Conservation (phyloP, 2,797 vertebrate genomes). For the Diplodus puntazzo region DNA sequence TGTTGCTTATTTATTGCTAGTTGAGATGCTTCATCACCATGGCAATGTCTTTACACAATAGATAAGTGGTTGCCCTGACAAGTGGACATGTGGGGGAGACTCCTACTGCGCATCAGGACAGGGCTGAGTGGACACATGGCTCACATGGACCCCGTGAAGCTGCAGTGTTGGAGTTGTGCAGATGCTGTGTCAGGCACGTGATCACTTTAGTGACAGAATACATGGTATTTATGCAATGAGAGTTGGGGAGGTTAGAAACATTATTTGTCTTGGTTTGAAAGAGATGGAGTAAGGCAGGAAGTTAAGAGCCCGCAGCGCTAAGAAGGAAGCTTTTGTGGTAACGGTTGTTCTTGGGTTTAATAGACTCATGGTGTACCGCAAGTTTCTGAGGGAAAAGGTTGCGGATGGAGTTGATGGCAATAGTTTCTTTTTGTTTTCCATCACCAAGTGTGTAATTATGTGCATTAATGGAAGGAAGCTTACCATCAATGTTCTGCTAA, state of each 20-base stretch:
- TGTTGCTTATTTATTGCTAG: constrained; percentile 80
- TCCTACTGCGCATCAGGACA: constrained; percentile 54
- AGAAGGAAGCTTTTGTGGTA: background rate
- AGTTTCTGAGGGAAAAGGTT: background rate
- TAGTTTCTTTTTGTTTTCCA: constrained; percentile 1
- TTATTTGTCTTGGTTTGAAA: background rate
- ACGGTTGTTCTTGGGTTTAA: background rate
- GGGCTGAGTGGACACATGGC: constrained; percentile 46
- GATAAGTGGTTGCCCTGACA: constrained; percentile 61
- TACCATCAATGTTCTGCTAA: too few species aligned
- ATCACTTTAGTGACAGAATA: background rate
- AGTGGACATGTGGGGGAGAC: constrained; percentile 47
- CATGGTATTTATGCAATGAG: background rate
- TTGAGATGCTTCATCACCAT: constrained; percentile 80
- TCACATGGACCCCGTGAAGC: constrained; percentile 44
- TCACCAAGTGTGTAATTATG: background rate
- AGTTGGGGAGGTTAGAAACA: background rate
- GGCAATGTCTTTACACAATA: constrained; percentile 78
- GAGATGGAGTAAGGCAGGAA: background rate
- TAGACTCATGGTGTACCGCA: background rate
- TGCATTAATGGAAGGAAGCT: background rate
- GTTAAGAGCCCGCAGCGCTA: background rate
- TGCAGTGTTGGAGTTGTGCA: background rate
- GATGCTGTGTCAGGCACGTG: constrained; percentile 15
- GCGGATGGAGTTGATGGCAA: background rate